A percentile compares a stretch with the other conserved stretches of the same genome.
Conservation (phyloP, 2,888 invertebrate species). For the Monoplex corrugatus region DNA sequence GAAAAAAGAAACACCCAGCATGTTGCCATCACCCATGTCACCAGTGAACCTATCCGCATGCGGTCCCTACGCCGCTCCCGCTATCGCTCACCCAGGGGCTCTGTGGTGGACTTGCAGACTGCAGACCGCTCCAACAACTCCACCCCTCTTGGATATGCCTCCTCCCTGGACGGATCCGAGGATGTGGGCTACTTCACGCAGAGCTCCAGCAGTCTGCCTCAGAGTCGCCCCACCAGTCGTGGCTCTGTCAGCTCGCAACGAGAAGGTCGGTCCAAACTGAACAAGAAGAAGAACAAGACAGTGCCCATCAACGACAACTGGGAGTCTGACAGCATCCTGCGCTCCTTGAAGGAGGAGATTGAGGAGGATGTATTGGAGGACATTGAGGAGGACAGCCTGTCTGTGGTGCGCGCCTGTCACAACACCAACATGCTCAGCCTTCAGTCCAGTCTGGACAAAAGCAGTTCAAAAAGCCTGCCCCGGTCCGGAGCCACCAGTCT, state of each 20-base stretch:
- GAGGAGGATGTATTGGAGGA: conserved; percentile 63
- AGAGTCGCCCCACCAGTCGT: conserved; percentile 68
- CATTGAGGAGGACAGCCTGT: conserved; percentile 70
- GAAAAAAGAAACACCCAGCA: conserved; percentile 79
- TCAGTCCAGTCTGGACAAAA: background rate
- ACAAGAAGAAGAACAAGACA: conserved; percentile 66
- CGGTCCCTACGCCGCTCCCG: conserved; percentile 65
- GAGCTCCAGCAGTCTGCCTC: conserved; percentile 59
- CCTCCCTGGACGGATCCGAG: conserved; percentile 69
- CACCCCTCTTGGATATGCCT: conserved; percentile 69
- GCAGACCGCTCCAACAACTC: conserved; percentile 70
- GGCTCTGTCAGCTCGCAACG: conserved; percentile 65
- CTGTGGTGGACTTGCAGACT: conserved; percentile 41
- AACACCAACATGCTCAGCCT: background rate
- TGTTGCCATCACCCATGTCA: conserved; percentile 75
- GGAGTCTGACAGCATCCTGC: conserved; percentile 34
- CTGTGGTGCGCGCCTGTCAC: conserved; percentile 53
- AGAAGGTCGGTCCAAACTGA: conserved; percentile 55
- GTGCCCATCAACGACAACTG: conserved; percentile 52
- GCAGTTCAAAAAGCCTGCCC: background rate
- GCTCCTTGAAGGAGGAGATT: conserved; percentile 66
- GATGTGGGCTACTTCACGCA: conserved; percentile 70
- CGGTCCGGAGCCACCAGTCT: background rate
- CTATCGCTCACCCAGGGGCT: conserved; percentile 61
- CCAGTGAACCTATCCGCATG: conserved; percentile 64